A percentile compares a stretch with the other conserved stretches of the same genome.
Conservation (phyloP, 2,888 invertebrate species). For the Dryobotodes eremita region DNA sequence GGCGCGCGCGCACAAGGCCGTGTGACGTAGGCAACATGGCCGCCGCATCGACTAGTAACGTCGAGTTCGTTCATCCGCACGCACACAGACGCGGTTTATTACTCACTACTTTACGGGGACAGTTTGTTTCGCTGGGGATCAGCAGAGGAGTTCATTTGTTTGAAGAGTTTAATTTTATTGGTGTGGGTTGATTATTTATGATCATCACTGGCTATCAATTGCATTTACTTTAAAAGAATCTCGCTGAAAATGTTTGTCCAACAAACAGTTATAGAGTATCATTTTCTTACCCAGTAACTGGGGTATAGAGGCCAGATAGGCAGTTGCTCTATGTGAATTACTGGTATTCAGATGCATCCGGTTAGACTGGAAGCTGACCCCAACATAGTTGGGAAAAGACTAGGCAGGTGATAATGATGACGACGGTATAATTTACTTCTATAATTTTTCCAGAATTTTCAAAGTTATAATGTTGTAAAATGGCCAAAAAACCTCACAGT, state of each 20-base stretch:
- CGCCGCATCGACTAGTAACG: slow-evolving; percentile 49
- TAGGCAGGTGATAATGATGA: neutral
- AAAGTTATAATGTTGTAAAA: neutral
- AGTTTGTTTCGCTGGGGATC: slow-evolving; percentile 36
- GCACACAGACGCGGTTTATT: slow-evolving; percentile 52
- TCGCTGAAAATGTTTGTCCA: neutral
- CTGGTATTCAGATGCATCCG: neutral
- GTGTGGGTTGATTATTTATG: slow-evolving; percentile 23
- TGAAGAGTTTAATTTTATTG: slow-evolving; percentile 30
- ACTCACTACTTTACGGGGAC: slow-evolving; percentile 55
- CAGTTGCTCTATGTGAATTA: neutral
- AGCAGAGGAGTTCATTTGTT: slow-evolving; percentile 31
- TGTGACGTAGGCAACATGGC: slow-evolving; percentile 68
- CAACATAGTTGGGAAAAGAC: no score
- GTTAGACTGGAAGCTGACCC: neutral
- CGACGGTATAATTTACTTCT: neutral
- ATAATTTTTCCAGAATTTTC: no score
- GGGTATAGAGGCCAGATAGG: neutral
- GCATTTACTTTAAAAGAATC: neutral
- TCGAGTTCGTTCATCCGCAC: slow-evolving; percentile 67
- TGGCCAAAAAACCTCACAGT: neutral
- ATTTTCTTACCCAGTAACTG: neutral
- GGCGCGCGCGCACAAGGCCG: slow-evolving; percentile 66
- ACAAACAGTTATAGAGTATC: neutral
- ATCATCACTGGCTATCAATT: slow-evolving; percentile 8